Percentiles rank a stretch among this genome's conserved stretches.
Conservation (phyloP, 2,113 vertebrate genomes). For the Oxygymnocypris stewartii region DNA sequence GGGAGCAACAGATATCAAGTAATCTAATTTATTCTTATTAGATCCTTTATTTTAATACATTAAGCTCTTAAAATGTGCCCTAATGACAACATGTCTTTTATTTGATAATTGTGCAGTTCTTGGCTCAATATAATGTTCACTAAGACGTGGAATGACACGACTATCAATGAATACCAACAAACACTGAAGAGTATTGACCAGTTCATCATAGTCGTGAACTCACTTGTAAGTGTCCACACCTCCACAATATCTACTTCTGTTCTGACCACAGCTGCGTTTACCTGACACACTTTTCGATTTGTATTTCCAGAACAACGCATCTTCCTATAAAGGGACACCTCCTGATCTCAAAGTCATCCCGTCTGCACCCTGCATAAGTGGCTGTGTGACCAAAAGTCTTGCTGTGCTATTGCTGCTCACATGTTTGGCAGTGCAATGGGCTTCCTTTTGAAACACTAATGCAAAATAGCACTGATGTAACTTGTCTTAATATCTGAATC, state of each 20-base stretch:
- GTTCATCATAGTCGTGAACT: rapidly evolving
- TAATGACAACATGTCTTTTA: not conserved
- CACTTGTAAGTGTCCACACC: constrained; percentile 57
- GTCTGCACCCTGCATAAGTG: not conserved
- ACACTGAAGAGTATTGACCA: constrained; percentile 62
- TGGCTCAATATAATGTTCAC: not conserved
- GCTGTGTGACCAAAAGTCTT: not conserved
- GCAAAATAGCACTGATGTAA: not conserved
- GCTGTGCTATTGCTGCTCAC: constrained; percentile 19
- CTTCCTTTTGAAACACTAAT: not conserved
- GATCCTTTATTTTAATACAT: not conserved
- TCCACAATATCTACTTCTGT: not conserved
- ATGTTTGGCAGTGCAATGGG: not conserved
- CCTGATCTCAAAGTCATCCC: constrained; percentile 1
- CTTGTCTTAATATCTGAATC: not conserved
- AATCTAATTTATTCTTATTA: constrained; percentile 23
- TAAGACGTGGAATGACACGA: constrained; percentile 25
- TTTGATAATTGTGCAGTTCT: constrained; percentile 21
- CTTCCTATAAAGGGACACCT: not conserved
- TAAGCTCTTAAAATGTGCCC: not conserved
- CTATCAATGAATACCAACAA: constrained; percentile 59
- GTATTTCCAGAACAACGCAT: not conserved
- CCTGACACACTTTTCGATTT: not conserved
- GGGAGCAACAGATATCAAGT: constrained; percentile 45
- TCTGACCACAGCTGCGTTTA: constrained; percentile 1